These are phyloP conservation scores for Lepidostoma basale DNA, from an alignment of 1,140 invertebrate species.

Conservation along the genomic window DNA sequence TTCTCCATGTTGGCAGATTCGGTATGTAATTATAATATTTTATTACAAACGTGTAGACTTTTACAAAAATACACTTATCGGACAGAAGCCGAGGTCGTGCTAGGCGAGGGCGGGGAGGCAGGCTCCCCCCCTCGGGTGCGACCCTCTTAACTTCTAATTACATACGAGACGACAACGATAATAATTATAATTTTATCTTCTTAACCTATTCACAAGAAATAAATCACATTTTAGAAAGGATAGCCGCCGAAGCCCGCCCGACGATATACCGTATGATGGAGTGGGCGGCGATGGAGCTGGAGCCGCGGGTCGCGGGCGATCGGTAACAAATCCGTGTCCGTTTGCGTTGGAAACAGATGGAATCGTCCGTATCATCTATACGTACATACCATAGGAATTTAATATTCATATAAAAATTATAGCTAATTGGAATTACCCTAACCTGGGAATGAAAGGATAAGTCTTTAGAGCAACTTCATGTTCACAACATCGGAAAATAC, in stretches of 20 bases:
- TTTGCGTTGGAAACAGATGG: background rate
- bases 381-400: background rate
- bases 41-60: background rate
- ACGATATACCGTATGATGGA: background rate
- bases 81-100: too few relatives aligned
- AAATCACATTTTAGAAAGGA: constrained; percentile 19
- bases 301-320: background rate
- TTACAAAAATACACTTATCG: background rate
- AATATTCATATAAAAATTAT: background rate
- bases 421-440: too few relatives aligned
- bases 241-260: background rate
- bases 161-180: constrained; percentile 12
- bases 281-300: background rate
- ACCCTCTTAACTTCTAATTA: background rate
- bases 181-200: background rate
- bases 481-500: too few relatives aligned
- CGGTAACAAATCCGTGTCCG: background rate
- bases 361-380: background rate
- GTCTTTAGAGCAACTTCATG: too few relatives aligned
- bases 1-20: constrained; percentile 5
- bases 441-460: too few relatives aligned
- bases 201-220: constrained; percentile 22
- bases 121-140: background rate
- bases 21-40: background rate
- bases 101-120: too few relatives aligned